These are phyloP conservation scores for Diuraphis noxia DNA, from an alignment of 1,140 invertebrate species.

Conservation along the genomic window DNA sequence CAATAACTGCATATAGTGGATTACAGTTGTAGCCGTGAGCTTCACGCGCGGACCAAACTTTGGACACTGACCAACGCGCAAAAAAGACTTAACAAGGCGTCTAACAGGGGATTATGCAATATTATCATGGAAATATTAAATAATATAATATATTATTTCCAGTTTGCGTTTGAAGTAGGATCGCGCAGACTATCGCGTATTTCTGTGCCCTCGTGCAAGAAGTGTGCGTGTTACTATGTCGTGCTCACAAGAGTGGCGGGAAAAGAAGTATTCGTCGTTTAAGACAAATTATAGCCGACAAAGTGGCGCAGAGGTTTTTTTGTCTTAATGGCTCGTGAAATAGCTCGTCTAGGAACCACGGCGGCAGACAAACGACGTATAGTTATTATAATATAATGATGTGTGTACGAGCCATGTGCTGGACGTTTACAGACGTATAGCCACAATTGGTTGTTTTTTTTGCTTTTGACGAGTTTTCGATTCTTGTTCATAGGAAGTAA, in stretches of 20 bases:
- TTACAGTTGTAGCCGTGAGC: no score
- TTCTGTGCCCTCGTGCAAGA: background rate
- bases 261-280: constrained; percentile 17
- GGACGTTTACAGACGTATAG: background rate
- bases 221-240: background rate
- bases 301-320: constrained; percentile 22
- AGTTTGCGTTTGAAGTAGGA: background rate
- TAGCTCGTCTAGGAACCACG: constrained; percentile 39
- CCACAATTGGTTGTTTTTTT: background rate
- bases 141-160: background rate
- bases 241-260: background rate
- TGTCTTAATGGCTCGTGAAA: constrained; percentile 48
- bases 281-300: constrained; percentile 50
- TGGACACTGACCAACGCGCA: background rate
- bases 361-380: constrained; percentile 21
- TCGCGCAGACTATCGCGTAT: background rate
- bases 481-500: background rate
- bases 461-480: background rate
- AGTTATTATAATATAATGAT: background rate
- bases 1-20: no score
- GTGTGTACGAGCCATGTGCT: background rate
- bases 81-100: background rate
- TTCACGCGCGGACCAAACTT: background rate
- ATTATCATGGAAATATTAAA: background rate
- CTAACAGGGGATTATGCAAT: background rate